A percentile compares a stretch with the other conserved stretches of the same genome.
Evolutionary conservation across 2,797 vertebrate species (phyloP).

Genomic region (Threskiornis aethiopicus): DNA sequence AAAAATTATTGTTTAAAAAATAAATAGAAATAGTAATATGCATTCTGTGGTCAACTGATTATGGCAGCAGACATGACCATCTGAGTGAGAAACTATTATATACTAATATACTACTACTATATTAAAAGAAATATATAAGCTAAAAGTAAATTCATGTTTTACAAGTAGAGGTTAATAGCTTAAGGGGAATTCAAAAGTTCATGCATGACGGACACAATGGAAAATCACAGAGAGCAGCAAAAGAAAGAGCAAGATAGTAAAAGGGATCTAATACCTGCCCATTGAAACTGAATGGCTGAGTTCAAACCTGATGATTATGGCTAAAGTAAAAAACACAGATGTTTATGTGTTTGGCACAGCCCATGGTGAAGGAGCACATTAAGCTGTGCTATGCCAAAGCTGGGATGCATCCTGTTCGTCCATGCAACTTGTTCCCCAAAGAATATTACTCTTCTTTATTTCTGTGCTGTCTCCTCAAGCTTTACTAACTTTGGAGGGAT

Average conservation of each 20-base stretch:
- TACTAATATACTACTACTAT: neutral
- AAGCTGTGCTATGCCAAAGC: neutral
- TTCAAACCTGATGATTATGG: neutral
- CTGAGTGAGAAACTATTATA: neutral
- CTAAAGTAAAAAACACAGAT: neutral
- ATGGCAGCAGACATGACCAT: neutral
- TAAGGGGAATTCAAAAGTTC: constrained; percentile 40
- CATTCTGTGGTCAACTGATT: constrained; percentile 38
- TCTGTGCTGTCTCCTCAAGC: neutral
- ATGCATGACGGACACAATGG: constrained; percentile 6
- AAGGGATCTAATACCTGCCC: neutral
- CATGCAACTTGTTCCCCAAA: neutral
- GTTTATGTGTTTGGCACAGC: neutral
- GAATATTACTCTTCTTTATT: neutral
- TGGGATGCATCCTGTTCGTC: neutral
- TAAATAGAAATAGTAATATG: neutral
- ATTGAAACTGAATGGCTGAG: neutral
- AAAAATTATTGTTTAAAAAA: neutral
- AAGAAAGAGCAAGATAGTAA: neutral
- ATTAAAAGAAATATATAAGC: constrained; percentile 22
- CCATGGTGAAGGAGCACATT: neutral
- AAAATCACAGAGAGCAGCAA: constrained; percentile 36
- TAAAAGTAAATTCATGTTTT: neutral
- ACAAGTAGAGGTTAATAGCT: neutral
- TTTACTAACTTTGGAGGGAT: neutral